These are phyloP conservation scores for Sakesphorus luctuosus DNA, from an alignment of 2,113 vertebrate species.

Conservation along the genomic window DNA sequence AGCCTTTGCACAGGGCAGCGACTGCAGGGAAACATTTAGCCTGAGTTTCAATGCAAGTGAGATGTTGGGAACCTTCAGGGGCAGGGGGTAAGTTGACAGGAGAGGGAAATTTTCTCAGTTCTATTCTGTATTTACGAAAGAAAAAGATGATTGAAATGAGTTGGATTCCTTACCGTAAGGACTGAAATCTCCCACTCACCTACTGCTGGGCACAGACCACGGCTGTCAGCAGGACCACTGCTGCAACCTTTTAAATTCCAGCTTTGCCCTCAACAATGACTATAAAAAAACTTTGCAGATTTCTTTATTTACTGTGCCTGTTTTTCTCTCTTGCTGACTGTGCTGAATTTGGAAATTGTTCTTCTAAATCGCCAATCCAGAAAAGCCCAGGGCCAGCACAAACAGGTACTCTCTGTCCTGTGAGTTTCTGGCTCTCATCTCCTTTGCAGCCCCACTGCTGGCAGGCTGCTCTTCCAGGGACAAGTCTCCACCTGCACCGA, in stretches of 20 bases:
- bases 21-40: fast-evolving
- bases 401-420: background rate
- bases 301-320: background rate
- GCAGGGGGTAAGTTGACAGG: fast-evolving
- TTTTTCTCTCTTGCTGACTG: background rate
- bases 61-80: fast-evolving
- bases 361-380: fast-evolving
- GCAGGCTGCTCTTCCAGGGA: background rate
- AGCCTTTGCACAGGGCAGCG: background rate
- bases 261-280: background rate
- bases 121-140: background rate
- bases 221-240: fast-evolving
- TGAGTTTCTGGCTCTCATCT: background rate
- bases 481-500: background rate
- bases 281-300: background rate
- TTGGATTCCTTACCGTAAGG: background rate
- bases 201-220: background rate
- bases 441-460: background rate
- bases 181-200: background rate
- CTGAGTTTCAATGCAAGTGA: fast-evolving
- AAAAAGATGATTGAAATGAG: background rate
- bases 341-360: background rate
- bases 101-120: background rate
- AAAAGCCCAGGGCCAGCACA: fast-evolving
- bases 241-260: background rate